phyloP scores from a whole-genome alignment of 2,888 invertebrate species.

The Agriopis aurantiaria region DNA sequence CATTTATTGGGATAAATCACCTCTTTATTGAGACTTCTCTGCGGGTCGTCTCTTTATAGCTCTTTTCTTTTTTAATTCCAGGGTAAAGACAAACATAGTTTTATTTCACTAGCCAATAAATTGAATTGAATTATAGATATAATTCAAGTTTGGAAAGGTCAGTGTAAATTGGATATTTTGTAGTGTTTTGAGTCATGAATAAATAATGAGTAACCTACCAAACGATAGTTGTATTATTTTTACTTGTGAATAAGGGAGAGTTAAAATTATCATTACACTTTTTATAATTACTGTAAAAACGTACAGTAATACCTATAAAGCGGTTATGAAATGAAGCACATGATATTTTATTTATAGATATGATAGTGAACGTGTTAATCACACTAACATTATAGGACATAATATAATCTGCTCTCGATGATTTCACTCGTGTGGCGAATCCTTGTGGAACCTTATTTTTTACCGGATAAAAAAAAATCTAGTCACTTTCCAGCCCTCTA shows the following conservation, averaged over 20 bases:
- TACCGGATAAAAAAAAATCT: too few relatives aligned
- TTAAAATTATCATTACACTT: too few relatives aligned
- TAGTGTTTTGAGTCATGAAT: constrained; percentile 6
- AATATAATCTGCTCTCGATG: too few relatives aligned
- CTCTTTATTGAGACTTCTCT: constrained; percentile 58
- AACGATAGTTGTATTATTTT: not conserved
- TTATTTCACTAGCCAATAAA: constrained; percentile 19
- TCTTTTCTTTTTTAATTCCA: constrained; percentile 54
- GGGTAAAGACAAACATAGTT: constrained; percentile 42
- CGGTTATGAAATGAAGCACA: too few relatives aligned
- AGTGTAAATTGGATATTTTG: constrained; percentile 4
- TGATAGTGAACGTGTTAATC: too few relatives aligned
- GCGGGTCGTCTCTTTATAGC: constrained; percentile 54
- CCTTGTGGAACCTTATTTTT: too few relatives aligned
- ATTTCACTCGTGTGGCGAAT: too few relatives aligned
- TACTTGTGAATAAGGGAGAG: not conserved
- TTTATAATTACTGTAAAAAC: too few relatives aligned
- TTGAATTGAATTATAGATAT: constrained; percentile 12
- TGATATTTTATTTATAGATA: too few relatives aligned
- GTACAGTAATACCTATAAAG: too few relatives aligned
- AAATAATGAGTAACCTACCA: not conserved
- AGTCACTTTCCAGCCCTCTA: too few relatives aligned
- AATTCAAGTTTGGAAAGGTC: constrained; percentile 22
- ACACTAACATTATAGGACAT: too few relatives aligned
- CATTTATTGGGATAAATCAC: constrained; percentile 64